These are phyloP conservation scores for Microtus montanus DNA, from an alignment of 2,113 vertebrate species.

Conservation along the genomic window DNA sequence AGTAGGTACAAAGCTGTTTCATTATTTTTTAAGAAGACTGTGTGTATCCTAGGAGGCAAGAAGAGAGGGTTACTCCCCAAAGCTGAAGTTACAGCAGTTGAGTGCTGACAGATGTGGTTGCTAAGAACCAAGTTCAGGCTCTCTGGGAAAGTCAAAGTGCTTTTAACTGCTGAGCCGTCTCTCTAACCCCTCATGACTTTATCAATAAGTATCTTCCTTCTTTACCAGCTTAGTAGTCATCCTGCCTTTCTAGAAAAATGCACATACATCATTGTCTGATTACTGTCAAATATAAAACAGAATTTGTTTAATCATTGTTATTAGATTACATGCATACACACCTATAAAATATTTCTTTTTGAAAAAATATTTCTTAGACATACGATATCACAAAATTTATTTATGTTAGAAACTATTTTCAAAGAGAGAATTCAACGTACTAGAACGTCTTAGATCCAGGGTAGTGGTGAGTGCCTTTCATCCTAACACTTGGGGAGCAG, in stretches of 20 bases:
- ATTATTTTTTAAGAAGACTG: background rate
- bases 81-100: background rate
- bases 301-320: slow-evolving; percentile 15
- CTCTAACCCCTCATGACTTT: background rate
- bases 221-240: slow-evolving; percentile 2
- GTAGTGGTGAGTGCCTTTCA: background rate
- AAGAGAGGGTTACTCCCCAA: background rate
- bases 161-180: background rate
- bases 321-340: background rate
- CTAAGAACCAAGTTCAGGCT: background rate
- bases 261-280: background rate
- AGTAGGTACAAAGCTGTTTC: background rate
- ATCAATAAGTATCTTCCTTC: background rate
- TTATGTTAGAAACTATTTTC: slow-evolving; percentile 21
- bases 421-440: background rate
- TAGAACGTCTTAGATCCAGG: background rate
- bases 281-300: slow-evolving; percentile 6
- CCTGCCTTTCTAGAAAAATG: slow-evolving; percentile 35
- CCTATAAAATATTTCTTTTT: background rate
- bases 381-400: background rate
- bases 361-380: background rate
- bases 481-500: too few species aligned
- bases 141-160: background rate
- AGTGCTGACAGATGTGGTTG: background rate
- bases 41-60: background rate